Evolutionary conservation across 2,113 vertebrate genomes (phyloP).

Genomic region (Enhydra lutris): DNA sequence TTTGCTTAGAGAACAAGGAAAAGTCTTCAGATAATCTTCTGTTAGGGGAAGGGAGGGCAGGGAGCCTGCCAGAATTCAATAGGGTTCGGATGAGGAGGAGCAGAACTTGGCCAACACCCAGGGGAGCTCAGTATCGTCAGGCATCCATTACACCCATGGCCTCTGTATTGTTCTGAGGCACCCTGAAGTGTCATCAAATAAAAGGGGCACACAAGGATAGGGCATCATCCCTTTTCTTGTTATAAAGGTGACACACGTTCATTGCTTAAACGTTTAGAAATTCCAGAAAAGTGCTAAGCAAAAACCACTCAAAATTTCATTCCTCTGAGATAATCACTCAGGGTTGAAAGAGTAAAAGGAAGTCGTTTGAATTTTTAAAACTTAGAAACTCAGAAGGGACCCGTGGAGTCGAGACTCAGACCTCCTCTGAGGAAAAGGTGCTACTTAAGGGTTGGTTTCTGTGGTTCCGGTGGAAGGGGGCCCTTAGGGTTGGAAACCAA

Average conservation of each 20-base stretch:
- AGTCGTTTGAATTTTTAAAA: background rate
- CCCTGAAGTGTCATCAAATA: background rate
- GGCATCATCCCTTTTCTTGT: background rate
- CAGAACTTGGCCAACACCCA: background rate
- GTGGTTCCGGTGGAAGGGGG: background rate
- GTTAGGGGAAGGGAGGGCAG: background rate
- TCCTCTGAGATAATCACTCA: background rate
- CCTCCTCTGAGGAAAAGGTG: background rate
- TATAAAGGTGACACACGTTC: background rate
- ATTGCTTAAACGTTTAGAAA: constrained; percentile 8
- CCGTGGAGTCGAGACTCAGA: background rate
- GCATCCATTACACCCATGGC: background rate
- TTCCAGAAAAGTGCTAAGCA: background rate
- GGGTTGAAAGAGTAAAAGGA: background rate
- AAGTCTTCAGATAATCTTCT: constrained; percentile 49
- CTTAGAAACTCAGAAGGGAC: background rate
- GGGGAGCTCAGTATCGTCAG: background rate
- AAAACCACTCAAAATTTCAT: background rate
- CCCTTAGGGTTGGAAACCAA: background rate
- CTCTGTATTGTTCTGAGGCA: constrained; percentile 20
- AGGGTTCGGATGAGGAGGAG: background rate
- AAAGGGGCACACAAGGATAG: background rate
- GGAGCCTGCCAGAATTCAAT: constrained; percentile 28
- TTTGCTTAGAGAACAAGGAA: constrained; percentile 49
- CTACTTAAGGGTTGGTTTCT: background rate